Base-by-base conservation (phyloP, 2,797 vertebrate genomes). In the Tadarida brasiliensis region DNA sequence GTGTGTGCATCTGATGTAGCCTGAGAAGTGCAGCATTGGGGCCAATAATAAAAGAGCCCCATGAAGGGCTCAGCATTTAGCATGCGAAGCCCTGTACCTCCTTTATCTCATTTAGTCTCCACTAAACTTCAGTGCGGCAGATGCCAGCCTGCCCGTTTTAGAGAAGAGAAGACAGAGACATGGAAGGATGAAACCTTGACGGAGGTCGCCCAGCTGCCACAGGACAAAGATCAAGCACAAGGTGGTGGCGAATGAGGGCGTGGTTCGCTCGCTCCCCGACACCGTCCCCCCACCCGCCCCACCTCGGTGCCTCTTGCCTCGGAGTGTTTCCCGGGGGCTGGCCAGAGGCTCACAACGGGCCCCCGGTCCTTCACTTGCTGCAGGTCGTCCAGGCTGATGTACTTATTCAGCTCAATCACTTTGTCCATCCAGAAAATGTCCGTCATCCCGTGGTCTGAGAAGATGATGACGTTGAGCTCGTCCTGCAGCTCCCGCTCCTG, bases 381-480 rank as follows among this genome's bases (percentile, higher is more conserved):
- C 59, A 99, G 98, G 70, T 99, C 98, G 0, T 95, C 98, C 98
- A 99, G 99, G 96, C 98, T 99, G 97, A 99, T 99, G 33, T 99
- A 98, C 5, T 98, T 98, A 63, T 98, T 98, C 95, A 99, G 97
- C 95, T 99, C 99, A 7, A 99, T 99, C 83, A 99, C 98, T 98
- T 99, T 99, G 87, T 99, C 99, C 92, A 98, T 98, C 99, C 99
- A 99, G 80, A 98, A 98, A 94, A 99, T 98, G 57, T 99, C 99
- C 0, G 99, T 99, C 99, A 99, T 99, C 1, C 99, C 99, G 0
- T 99, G 99, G 96, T 99, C 99, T 0, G 99, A 99, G 98, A 99
- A 99, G 71, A 99, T 91, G 80, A 99, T 85, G 87, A 99, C 97
- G 0, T 99, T 99, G 94, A 99, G 33, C 14, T 98, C 70, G 19